Conservation (phyloP, 2,113 vertebrate species). For the Pedetes capensis region DNA sequence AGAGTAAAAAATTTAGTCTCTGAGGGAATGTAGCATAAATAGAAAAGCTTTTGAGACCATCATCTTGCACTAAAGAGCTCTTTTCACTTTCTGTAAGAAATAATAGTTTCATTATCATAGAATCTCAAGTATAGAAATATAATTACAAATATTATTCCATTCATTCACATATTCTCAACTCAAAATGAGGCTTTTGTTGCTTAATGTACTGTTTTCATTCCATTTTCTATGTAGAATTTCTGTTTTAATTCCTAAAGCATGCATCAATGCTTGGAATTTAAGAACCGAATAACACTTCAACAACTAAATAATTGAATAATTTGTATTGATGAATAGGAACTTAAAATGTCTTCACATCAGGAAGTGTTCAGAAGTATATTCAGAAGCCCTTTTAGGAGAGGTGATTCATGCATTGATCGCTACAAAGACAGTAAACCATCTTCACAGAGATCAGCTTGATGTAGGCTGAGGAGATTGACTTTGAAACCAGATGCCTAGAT, state of each 20-base stretch:
- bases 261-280: conserved; percentile 20
- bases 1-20: conserved; percentile 43
- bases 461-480: background rate
- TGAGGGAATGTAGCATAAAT: conserved; percentile 57
- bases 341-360: background rate
- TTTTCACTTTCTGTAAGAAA: conserved; percentile 58
- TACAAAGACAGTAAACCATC: background rate
- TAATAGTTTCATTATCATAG: conserved; percentile 71
- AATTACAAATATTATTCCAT: conserved; percentile 58
- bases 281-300: too few relatives aligned
- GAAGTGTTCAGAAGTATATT: background rate
- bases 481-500: background rate
- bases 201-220: background rate
- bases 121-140: conserved; percentile 40
- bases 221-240: background rate
- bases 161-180: conserved; percentile 43
- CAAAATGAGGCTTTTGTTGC: conserved; percentile 3
- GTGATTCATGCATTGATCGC: background rate
- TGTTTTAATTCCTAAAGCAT: background rate
- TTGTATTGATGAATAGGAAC: conserved; percentile 35
- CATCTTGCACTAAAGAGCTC: background rate
- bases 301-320: background rate
- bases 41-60: conserved; percentile 54
- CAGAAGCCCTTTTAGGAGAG: background rate
- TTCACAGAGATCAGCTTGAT: background rate